Conservation (phyloP, 1,140 invertebrate genomes). For the Drosophila repletoides region DNA sequence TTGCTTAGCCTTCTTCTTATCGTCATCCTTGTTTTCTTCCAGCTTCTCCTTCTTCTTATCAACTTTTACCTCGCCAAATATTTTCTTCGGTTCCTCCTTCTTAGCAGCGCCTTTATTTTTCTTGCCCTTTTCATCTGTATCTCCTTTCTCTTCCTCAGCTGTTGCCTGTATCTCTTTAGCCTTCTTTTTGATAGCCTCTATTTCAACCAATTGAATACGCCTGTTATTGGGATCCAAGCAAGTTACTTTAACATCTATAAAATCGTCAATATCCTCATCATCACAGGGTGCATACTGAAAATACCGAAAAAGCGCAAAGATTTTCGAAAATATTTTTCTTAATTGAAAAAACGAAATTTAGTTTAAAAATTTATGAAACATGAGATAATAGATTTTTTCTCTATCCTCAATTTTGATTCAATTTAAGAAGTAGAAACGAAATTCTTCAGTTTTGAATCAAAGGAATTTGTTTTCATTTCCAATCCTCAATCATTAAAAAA, state of each 20-base stretch:
- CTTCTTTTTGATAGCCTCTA: conserved; percentile 51
- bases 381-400: too few relatives aligned
- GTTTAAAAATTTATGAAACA: too few relatives aligned
- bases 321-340: background rate
- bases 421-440: too few relatives aligned
- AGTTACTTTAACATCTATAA: conserved; percentile 66
- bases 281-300: conserved; percentile 79
- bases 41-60: background rate
- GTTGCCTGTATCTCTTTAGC: conserved; percentile 44
- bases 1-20: too few relatives aligned
- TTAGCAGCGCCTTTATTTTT: conserved; percentile 5
- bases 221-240: conserved; percentile 73
- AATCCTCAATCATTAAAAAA: too few relatives aligned
- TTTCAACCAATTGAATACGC: conserved; percentile 61
- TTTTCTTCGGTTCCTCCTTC: too few relatives aligned
- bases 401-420: too few relatives aligned
- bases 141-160: conserved; percentile 32
- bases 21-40: conserved; percentile 22
- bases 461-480: too few relatives aligned
- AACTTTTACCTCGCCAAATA: too few relatives aligned
- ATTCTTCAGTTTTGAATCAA: too few relatives aligned
- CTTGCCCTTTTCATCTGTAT: conserved; percentile 28
- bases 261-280: conserved; percentile 69
- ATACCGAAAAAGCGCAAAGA: background rate
- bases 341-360: too few relatives aligned